Evolutionary conservation across 2,113 vertebrate species (phyloP).

Genomic region (Platichthys flesus): DNA sequence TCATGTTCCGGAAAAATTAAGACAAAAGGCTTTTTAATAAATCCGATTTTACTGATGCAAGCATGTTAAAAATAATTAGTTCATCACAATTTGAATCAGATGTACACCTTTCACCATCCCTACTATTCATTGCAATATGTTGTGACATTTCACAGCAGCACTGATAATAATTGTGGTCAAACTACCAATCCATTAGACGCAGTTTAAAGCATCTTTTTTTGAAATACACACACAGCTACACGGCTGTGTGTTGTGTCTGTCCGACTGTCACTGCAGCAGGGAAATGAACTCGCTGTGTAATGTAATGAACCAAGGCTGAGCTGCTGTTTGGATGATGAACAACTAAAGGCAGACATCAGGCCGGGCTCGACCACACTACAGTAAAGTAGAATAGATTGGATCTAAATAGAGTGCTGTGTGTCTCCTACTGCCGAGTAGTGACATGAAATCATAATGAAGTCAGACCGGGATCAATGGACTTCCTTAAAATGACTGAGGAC

Average conservation of each 20-base stretch:
- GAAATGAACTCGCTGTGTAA: neutral
- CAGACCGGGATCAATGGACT: conserved; percentile 31
- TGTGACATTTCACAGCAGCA: neutral
- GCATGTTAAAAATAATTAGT: no score
- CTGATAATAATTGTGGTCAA: neutral
- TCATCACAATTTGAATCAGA: no score
- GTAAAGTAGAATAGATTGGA: conserved; percentile 2
- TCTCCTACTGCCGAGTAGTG: neutral
- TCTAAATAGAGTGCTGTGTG: conserved; percentile 17
- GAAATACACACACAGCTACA: neutral
- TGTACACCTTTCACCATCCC: no score
- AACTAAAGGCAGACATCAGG: neutral
- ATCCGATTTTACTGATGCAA: no score
- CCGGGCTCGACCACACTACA: neutral
- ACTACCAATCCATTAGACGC: neutral
- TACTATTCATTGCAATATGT: no score
- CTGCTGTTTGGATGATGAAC: conserved; percentile 6
- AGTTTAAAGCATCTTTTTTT: neutral
- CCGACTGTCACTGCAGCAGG: neutral
- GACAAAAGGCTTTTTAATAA: no score
- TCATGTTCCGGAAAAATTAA: no score
- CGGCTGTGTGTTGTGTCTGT: neutral
- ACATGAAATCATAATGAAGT: conserved; percentile 26
- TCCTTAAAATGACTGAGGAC: conserved; percentile 32
- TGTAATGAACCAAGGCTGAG: neutral